Evolutionary conservation across 2,888 invertebrate species (phyloP).

Genomic region (Eupithecia dodoneata): DNA sequence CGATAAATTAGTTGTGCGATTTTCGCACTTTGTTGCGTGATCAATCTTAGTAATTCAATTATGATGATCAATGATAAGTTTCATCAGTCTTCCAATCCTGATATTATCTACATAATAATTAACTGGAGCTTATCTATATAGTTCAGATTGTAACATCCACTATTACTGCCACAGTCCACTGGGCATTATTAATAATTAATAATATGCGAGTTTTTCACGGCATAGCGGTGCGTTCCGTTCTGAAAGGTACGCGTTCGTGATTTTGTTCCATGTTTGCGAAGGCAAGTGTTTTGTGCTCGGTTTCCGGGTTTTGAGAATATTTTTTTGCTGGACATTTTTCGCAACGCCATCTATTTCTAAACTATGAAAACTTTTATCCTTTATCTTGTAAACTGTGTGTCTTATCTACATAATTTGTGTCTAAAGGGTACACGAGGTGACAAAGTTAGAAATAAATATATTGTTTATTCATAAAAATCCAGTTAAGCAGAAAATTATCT

Average conservation of each 20-base stretch:
- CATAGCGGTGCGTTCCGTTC: conserved; percentile 64
- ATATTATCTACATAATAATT: neutral
- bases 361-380: neutral
- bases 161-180: conserved; percentile 35
- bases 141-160: conserved; percentile 22
- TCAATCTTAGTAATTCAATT: neutral
- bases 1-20: neutral
- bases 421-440: neutral
- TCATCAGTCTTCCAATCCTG: neutral
- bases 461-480: too few relatives aligned
- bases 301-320: conserved; percentile 21
- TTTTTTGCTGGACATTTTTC: neutral
- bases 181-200: conserved; percentile 38
- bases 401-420: neutral
- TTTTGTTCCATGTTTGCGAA: conserved; percentile 39
- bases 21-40: neutral
- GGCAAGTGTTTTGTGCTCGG: conserved; percentile 9
- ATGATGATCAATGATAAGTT: neutral
- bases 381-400: too few relatives aligned
- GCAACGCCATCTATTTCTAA: neutral
- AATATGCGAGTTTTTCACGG: conserved; percentile 44
- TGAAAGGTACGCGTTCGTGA: conserved; percentile 50
- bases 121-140: conserved; percentile 23
- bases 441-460: neutral
- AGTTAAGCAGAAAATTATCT: too few relatives aligned